Percentiles rank a stretch among this genome's conserved stretches.
These are phyloP conservation scores for Pollimyrus isidori DNA, from an alignment of 2,113 vertebrate genomes.

Conservation along the genomic window DNA sequence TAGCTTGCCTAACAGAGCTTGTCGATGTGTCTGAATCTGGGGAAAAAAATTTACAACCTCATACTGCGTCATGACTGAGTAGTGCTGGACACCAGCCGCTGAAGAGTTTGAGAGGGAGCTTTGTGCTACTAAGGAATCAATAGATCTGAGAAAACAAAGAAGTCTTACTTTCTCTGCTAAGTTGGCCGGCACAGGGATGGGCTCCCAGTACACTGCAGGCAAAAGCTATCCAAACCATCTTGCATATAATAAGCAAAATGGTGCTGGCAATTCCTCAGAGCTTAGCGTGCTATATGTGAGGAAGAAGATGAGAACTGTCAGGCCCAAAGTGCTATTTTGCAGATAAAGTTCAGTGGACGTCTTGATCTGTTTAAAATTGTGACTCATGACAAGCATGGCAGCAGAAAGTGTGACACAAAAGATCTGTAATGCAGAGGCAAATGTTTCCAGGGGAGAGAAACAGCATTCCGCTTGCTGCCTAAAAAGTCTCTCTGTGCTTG, in stretches of 20 bases:
- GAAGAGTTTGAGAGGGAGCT: not conserved
- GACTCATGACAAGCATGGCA: not conserved
- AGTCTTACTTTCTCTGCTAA: not conserved
- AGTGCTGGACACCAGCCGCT: not conserved
- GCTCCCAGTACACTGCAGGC: not conserved
- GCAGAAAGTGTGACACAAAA: not conserved
- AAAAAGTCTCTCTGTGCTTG: not conserved
- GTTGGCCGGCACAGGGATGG: not conserved
- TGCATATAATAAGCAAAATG: not conserved
- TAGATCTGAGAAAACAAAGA: not conserved
- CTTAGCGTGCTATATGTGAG: not conserved
- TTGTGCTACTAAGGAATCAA: not conserved
- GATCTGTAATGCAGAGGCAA: slow-evolving; percentile 6
- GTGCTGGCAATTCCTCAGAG: not conserved
- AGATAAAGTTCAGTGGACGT: not conserved
- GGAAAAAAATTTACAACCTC: not conserved
- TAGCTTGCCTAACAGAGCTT: slow-evolving; percentile 4
- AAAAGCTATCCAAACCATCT: not conserved
- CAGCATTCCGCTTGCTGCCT: not conserved
- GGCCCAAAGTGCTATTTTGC: not conserved
- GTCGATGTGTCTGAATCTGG: not conserved
- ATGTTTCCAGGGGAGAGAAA: not conserved
- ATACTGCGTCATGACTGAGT: not conserved
- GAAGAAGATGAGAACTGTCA: slow-evolving; percentile 9
- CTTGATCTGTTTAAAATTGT: slow-evolving; percentile 1